Conservation (phyloP, 2,113 vertebrate species). For the Silurus meridionalis region DNA sequence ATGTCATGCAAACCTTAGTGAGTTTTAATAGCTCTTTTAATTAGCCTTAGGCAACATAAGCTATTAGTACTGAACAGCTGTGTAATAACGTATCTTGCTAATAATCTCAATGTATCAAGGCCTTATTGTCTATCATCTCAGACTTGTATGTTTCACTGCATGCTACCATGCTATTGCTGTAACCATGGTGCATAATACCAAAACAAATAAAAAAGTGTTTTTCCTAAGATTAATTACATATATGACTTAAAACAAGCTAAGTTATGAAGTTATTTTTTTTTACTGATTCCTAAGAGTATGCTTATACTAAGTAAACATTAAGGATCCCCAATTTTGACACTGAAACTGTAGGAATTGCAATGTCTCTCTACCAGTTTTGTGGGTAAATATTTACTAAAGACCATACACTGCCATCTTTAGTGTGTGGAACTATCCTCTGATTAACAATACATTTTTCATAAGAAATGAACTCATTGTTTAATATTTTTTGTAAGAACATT, state of each 20-base stretch:
- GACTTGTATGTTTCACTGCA: conserved; percentile 51
- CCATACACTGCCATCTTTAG: neutral
- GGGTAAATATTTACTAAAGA: neutral
- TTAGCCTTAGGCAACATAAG: conserved; percentile 40
- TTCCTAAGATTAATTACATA: conserved; percentile 79
- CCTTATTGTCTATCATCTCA: conserved; percentile 11
- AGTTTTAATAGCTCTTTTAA: conserved; percentile 42
- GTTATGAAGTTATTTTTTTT: neutral
- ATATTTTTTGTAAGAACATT: conserved; percentile 45
- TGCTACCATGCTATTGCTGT: conserved; percentile 76
- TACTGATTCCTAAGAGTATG: neutral
- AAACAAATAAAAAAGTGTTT: conserved; percentile 67
- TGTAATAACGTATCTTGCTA: conserved; percentile 70
- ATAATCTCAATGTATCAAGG: conserved; percentile 79
- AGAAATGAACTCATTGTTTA: neutral
- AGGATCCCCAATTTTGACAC: neutral
- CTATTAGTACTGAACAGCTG: conserved; percentile 77
- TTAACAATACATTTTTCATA: neutral
- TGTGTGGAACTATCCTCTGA: neutral
- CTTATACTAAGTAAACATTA: neutral
- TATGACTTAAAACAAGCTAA: conserved; percentile 74
- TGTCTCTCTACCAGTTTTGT: neutral
- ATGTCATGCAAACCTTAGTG: conserved; percentile 27
- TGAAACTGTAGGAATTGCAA: neutral
- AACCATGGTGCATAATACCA: conserved; percentile 49